Base-by-base conservation (phyloP, 2,113 vertebrate species). In the Odontophorus gujanensis region DNA sequence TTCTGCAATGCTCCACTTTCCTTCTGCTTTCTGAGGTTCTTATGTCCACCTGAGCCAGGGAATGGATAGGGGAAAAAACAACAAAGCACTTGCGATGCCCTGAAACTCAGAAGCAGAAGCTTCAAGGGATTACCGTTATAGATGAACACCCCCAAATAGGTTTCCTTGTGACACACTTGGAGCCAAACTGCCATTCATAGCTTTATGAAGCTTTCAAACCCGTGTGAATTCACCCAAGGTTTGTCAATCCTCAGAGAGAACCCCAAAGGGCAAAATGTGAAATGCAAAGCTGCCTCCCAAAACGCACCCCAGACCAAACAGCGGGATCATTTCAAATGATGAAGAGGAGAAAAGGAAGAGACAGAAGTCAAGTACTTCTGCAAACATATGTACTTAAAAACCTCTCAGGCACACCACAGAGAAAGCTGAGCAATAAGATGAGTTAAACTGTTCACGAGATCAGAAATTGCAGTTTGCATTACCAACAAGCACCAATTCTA, bases 201-300 rank as follows among this genome's bases (percentile, higher is more conserved):
- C 73, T 72, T 57, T 7, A 2, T 7, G 55, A 17, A 40, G 21
- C 48, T 66, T 77, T 57, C 72, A 85, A 19, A 61, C 51, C 77
- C 18, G 0, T 7, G 42, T 67, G 90, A 78, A 65, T 65, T 87
- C 67, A 67, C 61, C 42, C 59, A 40, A 45, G 71, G 55, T 17
- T 17, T 89, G 67, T 51, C 38, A 69, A 32, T 89, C 48, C 73
- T 45, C 81, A 72, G 57, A 84, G 62, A 13, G 79, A 91, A 89
- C 38, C 21, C 63, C 77, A 61, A 13, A 72, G 71, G 55, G 50
- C n/a, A 73, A 71, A 84, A 84, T 17, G 53, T 87, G 86, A 75
- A 77, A 77, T n/a, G 69, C 75, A 86, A 75, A 91, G 57, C 81
- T 93, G 80, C 68, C 76, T 65, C 74, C 40, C 61, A 75, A 43